These are phyloP conservation scores for Leucania comma DNA, from an alignment of 2,888 invertebrate species.

Conservation along the genomic window DNA sequence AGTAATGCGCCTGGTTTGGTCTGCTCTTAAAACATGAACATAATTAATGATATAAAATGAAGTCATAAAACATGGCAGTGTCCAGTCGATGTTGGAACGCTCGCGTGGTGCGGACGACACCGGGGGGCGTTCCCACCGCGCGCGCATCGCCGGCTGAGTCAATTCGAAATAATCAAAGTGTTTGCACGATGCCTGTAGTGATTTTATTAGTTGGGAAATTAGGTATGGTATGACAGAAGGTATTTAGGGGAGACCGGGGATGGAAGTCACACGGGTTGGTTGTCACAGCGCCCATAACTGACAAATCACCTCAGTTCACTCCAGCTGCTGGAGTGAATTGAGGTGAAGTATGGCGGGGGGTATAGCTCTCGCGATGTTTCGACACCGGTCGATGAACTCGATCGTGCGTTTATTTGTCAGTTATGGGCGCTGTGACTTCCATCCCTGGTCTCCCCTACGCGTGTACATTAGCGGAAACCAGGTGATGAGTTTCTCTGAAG, in stretches of 20 bases:
- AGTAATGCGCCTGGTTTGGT: too few species aligned
- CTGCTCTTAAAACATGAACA: background rate
- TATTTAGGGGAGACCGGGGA: too few species aligned
- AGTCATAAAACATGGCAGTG: constrained; percentile 7
- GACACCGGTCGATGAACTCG: too few species aligned
- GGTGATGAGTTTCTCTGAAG: background rate
- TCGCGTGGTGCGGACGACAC: constrained; percentile 26
- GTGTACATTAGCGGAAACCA: background rate
- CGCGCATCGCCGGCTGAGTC: constrained; percentile 18
- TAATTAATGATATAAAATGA: background rate
- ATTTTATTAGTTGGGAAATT: constrained; percentile 3
- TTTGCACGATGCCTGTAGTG: constrained; percentile 26
- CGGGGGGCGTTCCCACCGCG: constrained; percentile 35
- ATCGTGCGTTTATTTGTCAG: too few species aligned
- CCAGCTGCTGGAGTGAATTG: too few species aligned
- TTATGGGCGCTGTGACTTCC: too few species aligned
- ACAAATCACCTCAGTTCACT: too few species aligned
- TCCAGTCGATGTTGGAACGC: constrained; percentile 17
- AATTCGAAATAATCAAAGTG: constrained; percentile 30
- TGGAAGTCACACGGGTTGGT: too few species aligned
- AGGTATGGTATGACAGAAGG: background rate
- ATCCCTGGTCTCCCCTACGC: too few species aligned
- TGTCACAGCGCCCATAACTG: too few species aligned
- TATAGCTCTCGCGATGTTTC: too few species aligned
- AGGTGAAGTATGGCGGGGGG: too few species aligned